Conservation (phyloP, 2,888 invertebrate species). For the Lacanobia wlatinum region DNA sequence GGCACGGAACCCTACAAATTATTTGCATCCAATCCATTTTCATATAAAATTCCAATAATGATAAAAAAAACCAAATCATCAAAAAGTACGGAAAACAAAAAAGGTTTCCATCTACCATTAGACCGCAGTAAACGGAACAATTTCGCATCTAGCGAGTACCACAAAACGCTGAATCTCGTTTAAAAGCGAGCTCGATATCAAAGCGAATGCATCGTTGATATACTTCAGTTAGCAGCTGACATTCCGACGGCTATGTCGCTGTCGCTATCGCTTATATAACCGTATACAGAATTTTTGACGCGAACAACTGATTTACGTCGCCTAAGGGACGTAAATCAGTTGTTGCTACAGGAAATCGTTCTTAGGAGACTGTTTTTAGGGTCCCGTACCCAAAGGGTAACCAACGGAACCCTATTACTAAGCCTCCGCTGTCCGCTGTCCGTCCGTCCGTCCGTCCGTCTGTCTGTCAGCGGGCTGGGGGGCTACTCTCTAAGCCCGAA, state of each 20-base stretch:
- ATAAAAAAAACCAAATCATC: neutral
- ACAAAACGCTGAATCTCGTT: slow-evolving; percentile 63
- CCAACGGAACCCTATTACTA: too few species aligned
- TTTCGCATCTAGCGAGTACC: slow-evolving; percentile 39
- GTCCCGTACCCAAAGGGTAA: too few species aligned
- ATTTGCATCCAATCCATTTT: neutral
- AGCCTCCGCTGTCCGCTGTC: too few species aligned
- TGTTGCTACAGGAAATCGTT: neutral
- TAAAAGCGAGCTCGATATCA: slow-evolving; percentile 65
- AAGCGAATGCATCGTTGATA: slow-evolving; percentile 62
- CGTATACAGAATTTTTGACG: neutral
- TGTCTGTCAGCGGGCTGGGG: too few species aligned
- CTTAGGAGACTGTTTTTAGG: neutral
- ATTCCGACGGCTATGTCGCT: slow-evolving; percentile 32
- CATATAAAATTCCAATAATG: neutral
- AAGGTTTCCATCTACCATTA: slow-evolving; percentile 32
- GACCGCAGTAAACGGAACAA: slow-evolving; percentile 40
- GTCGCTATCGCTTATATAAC: slow-evolving; percentile 8
- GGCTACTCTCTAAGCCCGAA: too few species aligned
- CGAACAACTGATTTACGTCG: too few species aligned
- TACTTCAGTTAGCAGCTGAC: slow-evolving; percentile 61
- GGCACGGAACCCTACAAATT: too few species aligned
- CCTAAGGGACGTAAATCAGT: neutral
- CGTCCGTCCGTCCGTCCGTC: too few species aligned
- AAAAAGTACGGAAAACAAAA: slow-evolving; percentile 28